Percentiles rank a stretch among this genome's conserved stretches.
These are phyloP conservation scores for Pristionchus entomophagus DNA, from an alignment of 2,888 invertebrate species.

Conservation along the genomic window DNA sequence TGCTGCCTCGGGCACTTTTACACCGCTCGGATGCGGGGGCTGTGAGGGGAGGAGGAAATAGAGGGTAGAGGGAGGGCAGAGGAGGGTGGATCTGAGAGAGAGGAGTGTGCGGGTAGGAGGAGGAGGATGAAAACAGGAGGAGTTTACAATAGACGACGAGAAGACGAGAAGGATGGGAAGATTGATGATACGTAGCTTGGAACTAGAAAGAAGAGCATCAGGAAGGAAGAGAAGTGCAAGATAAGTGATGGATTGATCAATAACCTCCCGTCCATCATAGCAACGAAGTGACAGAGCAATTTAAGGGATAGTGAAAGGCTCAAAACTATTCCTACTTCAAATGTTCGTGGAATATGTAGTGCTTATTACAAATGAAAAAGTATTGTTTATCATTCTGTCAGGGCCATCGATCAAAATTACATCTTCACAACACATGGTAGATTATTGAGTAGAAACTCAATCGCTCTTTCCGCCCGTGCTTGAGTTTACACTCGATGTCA, in stretches of 20 bases:
- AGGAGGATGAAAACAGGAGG: not conserved
- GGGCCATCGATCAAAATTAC: no score
- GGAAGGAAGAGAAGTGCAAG: not conserved
- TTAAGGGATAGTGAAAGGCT: not conserved
- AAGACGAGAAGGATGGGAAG: not conserved
- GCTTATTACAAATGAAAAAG: not conserved
- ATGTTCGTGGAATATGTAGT: not conserved
- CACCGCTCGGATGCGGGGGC: constrained; percentile 3
- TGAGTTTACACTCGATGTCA: not conserved
- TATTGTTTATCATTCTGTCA: no score
- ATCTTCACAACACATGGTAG: not conserved
- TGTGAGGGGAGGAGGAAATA: not conserved
- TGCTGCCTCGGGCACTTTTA: not conserved
- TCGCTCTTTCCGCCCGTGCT: not conserved
- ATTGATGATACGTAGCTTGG: no score
- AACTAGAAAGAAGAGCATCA: not conserved
- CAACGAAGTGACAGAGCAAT: no score
- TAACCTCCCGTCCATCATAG: no score
- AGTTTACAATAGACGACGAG: not conserved
- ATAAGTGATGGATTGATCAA: not conserved
- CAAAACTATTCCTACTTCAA: not conserved
- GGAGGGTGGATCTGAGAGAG: not conserved
- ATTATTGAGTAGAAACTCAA: not conserved
- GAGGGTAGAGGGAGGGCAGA: not conserved
- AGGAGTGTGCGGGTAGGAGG: not conserved